Base-by-base conservation (phyloP, 2,113 vertebrate genomes). In the Chauna torquata region DNA sequence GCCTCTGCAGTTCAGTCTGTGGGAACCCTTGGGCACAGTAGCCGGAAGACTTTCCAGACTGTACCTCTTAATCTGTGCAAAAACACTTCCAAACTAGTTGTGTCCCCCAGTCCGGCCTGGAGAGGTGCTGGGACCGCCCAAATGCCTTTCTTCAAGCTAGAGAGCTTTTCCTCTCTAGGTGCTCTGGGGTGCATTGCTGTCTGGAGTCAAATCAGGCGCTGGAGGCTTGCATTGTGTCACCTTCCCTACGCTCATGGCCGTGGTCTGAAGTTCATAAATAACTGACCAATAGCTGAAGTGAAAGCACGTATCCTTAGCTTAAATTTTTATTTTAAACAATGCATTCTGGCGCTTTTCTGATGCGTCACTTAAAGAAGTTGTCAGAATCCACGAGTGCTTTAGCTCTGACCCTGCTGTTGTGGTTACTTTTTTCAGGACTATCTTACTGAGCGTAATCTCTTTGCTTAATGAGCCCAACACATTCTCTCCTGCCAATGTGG, bases 401-500 rank as follows among this genome's bases (percentile, higher is more conserved):
- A 64, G 17, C 52, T 75, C 83, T 95, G 68, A 95, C 88, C 64
- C n/a, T 55, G 90, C 50, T 95, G 5, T 59, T 93, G 59, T 92
- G 82, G 12, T 95, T 94, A 27, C 82, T 78, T 95, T 83, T 95
- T 97, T 38, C 97, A 99, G 99, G 98, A 99, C 99, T 82, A 99
- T 99, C 96, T 97, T 99, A 94, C 98, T 99, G 86, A 99, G 99
- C 69, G 99, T 99, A 90, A 99, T 99, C 98, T 99, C 99, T 55
- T 98, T 99, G 98, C 99, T 99, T 97, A 99, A 99, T 79, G 99
- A 99, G 98, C 99, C 99, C 97, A 99, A 99, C 98, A 99, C 99
- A 22, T 99, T 99, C 97, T 99, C 99, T 28, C 99, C 99, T 17
- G 99, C 99, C 88, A 99, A 99, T 0, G 99, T 99, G 96, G 99